Base-by-base conservation (phyloP, 2,888 invertebrate species). In the Altica lythri region DNA sequence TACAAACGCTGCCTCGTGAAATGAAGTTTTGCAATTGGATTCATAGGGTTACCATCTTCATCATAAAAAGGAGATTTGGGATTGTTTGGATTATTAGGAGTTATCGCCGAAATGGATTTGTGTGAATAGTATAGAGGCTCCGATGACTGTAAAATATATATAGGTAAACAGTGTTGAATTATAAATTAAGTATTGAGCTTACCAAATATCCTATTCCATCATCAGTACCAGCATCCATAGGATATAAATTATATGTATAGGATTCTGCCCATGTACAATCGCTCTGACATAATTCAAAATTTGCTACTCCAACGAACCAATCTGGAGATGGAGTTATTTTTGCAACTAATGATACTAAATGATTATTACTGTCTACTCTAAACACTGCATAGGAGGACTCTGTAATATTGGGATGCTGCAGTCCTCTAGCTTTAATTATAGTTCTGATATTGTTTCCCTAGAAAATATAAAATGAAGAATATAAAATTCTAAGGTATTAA, bases 311-410 rank as follows among this genome's bases (percentile, higher is more conserved):
- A 1, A 95, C 89, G 53, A 95, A 88, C 97, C 97, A 97, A 76
- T 97, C 97, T 0, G 97, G 97, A 0, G 95, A 95, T 0, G 97
- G 97, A 40, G 90, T 93, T 49, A 98, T 82, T 86, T 94, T 96
- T 2, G 95, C 89, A 0, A 95, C 90, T 14, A 97, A 78, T 0
- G 98, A 97, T 53, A 97, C 85, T 34, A 96, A 79, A 71, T 97
- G 96, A 72, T 96, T 90, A 57, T 86, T 86, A 16, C 86, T 87
- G 74, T 95, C 95, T 1, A 92, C 93, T 42, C 94, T 82, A 73
- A 95, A 95, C 3, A 90, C 86, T 48, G 84, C 93, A 76, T 83
- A 92, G 34, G 83, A 93, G 77, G 85, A 88, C 0, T 90, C 89
- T 22, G 88, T 90, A 1, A 94, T 90, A 65, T 89, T 87, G 0